Percentiles rank a stretch among this genome's conserved stretches.
phyloP scores from a whole-genome alignment of 2,113 vertebrate species.

The Cromileptes altivelis region DNA sequence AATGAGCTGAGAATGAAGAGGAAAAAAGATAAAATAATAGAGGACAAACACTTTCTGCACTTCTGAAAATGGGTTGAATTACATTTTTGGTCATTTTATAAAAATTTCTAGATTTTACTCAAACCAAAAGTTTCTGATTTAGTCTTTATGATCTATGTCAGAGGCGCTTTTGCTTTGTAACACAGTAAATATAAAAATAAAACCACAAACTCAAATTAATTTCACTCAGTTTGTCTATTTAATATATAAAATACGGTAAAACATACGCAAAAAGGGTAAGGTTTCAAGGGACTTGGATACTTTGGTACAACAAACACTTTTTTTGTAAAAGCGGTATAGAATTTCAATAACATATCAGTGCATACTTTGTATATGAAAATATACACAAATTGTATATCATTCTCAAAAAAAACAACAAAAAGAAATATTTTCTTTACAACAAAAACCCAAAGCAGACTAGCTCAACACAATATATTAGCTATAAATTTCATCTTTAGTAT shows the following conservation, averaged over 20 bases:
- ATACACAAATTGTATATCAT: constrained; percentile 97
- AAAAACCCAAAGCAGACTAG: constrained; percentile 91
- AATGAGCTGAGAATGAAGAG: constrained; percentile 22
- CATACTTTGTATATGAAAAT: constrained; percentile 98
- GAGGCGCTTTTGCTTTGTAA: not conserved
- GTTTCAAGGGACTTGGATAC: constrained; percentile 93
- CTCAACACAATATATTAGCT: constrained; percentile 98
- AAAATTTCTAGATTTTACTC: not conserved
- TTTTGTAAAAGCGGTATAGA: constrained; percentile 96
- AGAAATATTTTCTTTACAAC: constrained; percentile 85
- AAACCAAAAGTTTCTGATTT: not conserved
- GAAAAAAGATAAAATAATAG: not conserved
- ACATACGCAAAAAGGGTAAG: constrained; percentile 90
- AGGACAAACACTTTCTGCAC: not conserved
- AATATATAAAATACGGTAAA: constrained; percentile 93
- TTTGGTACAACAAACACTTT: constrained; percentile 96
- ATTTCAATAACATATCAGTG: constrained; percentile 97
- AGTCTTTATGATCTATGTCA: not conserved
- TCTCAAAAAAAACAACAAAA: constrained; percentile 88
- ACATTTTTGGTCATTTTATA: not conserved
- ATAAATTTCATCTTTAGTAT: constrained; percentile 88
- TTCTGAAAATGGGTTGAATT: not conserved
- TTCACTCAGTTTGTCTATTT: constrained; percentile 90
- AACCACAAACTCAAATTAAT: constrained; percentile 60
- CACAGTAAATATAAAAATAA: constrained; percentile 2